Percentiles rank a stretch among this genome's conserved stretches.
phyloP scores from a whole-genome alignment of 2,888 invertebrate species.

The Parnassius glacialis region DNA sequence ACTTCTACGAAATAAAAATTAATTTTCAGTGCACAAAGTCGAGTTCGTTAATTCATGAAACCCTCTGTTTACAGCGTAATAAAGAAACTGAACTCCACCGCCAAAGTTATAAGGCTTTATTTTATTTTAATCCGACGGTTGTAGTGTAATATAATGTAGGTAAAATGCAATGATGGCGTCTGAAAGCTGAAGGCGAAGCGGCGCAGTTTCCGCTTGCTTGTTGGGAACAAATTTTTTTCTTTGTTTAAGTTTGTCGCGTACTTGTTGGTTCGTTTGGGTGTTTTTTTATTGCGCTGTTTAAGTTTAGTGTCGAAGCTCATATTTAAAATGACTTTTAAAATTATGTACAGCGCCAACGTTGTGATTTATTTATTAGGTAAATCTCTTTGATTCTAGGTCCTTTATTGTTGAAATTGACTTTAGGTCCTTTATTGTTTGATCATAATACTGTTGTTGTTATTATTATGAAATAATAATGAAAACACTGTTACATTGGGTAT shows the following conservation, averaged over 20 bases:
- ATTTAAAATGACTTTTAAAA: slow-evolving; percentile 31
- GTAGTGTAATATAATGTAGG: slow-evolving; percentile 8
- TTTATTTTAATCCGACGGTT: slow-evolving; percentile 11
- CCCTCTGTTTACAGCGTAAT: not conserved
- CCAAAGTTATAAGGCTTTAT: slow-evolving; percentile 18
- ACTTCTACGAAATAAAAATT: slow-evolving; percentile 8
- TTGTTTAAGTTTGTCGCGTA: slow-evolving; percentile 47
- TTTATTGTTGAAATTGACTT: too few relatives aligned
- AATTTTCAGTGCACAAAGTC: not conserved
- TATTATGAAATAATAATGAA: too few relatives aligned
- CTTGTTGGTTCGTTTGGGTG: slow-evolving; percentile 28
- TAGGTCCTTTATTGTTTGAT: too few relatives aligned
- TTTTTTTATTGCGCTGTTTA: slow-evolving; percentile 43
- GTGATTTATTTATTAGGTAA: not conserved
- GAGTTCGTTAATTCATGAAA: slow-evolving; percentile 13
- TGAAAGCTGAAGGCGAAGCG: slow-evolving; percentile 64
- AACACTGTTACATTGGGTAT: too few relatives aligned
- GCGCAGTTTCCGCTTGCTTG: slow-evolving; percentile 53
- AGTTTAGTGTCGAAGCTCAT: slow-evolving; percentile 42
- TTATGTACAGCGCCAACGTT: slow-evolving; percentile 3
- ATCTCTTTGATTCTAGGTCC: not conserved
- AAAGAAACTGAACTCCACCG: slow-evolving; percentile 17
- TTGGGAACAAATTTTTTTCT: slow-evolving; percentile 49
- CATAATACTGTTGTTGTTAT: too few relatives aligned
- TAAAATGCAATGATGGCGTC: slow-evolving; percentile 63